These are phyloP conservation scores for Gopherus flavomarginatus DNA, from an alignment of 2,113 vertebrate species.

Conservation along the genomic window DNA sequence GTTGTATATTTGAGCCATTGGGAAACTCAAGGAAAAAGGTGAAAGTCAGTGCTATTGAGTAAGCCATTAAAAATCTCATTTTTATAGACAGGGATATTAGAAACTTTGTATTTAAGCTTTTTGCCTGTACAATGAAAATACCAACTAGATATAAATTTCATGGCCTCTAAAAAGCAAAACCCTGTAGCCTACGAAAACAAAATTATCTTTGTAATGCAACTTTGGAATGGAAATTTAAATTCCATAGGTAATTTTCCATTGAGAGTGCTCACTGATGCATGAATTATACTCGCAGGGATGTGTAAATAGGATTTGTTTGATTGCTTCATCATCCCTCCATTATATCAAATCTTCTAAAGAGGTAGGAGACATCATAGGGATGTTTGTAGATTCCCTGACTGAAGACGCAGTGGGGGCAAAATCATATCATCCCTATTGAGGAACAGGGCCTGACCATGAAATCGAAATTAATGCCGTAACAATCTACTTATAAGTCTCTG, in stretches of 20 bases:
- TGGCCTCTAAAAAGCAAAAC: conserved; percentile 17
- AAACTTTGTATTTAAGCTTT: conserved; percentile 44
- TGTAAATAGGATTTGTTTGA: conserved; percentile 67
- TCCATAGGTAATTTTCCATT: conserved; percentile 63
- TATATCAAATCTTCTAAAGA: conserved; percentile 60
- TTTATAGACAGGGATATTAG: conserved; percentile 55
- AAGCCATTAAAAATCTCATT: conserved; percentile 43
- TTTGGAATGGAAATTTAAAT: conserved; percentile 60
- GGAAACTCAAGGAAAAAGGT: conserved; percentile 17
- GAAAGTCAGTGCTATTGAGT: conserved; percentile 34
- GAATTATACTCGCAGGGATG: conserved; percentile 66
- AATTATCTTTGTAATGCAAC: conserved; percentile 60
- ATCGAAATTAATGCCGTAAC: conserved; percentile 83
- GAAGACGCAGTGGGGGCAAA: conserved; percentile 56
- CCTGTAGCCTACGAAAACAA: conserved; percentile 14
- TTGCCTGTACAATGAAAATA: conserved; percentile 27
- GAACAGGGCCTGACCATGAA: conserved; percentile 72
- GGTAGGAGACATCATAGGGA: conserved; percentile 50
- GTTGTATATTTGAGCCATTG: not conserved
- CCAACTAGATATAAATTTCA: conserved; percentile 52
- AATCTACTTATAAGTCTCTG: conserved; percentile 79
- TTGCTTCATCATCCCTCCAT: conserved; percentile 70
- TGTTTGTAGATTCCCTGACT: conserved; percentile 66
- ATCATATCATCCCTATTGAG: conserved; percentile 29
- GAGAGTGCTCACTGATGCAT: conserved; percentile 19